Conservation (phyloP, 2,888 invertebrate genomes). For the Plagodis dolabraria region DNA sequence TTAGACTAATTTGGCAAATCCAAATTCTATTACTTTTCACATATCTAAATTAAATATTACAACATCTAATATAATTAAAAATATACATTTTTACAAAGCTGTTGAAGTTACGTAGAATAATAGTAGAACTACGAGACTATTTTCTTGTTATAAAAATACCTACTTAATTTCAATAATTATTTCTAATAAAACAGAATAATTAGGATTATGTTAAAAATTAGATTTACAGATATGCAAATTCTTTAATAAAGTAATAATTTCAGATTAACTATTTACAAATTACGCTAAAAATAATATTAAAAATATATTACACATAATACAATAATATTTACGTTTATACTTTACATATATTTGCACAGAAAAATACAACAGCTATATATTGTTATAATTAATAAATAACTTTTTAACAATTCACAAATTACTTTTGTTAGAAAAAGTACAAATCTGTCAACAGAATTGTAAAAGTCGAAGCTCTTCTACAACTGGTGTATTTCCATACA, state of each 20-base stretch:
- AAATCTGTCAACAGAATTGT: conserved; percentile 9
- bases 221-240: conserved; percentile 70
- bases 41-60: conserved; percentile 76
- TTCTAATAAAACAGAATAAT: conserved; percentile 53
- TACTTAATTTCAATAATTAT: conserved; percentile 70
- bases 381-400: conserved; percentile 12
- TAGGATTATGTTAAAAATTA: conserved; percentile 46
- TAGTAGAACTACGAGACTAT: conserved; percentile 63
- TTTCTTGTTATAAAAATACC: conserved; percentile 72
- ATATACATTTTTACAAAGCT: conserved; percentile 82
- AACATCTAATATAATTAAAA: conserved; percentile 67
- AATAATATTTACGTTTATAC: conserved; percentile 48
- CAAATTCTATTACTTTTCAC: conserved; percentile 75
- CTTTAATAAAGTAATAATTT: conserved; percentile 53
- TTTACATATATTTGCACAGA: conserved; percentile 40
- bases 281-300: conserved; percentile 58
- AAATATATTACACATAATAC: conserved; percentile 72
- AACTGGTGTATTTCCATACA: conserved; percentile 41
- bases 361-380: conserved; percentile 41
- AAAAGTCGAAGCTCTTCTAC: conserved; percentile 32
- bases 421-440: conserved; percentile 21
- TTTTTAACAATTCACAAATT: conserved; percentile 23
- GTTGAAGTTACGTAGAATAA: conserved; percentile 65
- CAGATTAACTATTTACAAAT: conserved; percentile 72
- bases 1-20: conserved; percentile 82